These are phyloP conservation scores for zebrafish (Danio rerio) DNA, from an alignment of 2,113 vertebrate species.

Conservation along the genomic window GRCz12tu NC_133196.1:20714501-20715000, in stretches of 20 bases:
- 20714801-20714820: constrained; percentile 14
- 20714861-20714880: constrained; percentile 45
- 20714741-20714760: neutral
- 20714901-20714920: neutral
- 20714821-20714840: constrained; percentile 43
- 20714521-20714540: too few relatives aligned
- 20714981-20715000: constrained; percentile 11
- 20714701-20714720: neutral
- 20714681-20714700: neutral
- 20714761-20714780: neutral
- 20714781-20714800: constrained; percentile 31
- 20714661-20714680: neutral
- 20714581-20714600: neutral
- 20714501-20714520: too few relatives aligned
- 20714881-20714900: neutral
- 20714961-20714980: constrained; percentile 24
- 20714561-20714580: too few relatives aligned
- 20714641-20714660: neutral
- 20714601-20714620: neutral
- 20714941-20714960: neutral
- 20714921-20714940: neutral
- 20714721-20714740: neutral
- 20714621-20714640: constrained; percentile 5
- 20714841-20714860: constrained; percentile 43
- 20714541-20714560: too few relatives aligned